Conservation (phyloP, 2,113 vertebrate species). For the Microtus richardsoni region DNA sequence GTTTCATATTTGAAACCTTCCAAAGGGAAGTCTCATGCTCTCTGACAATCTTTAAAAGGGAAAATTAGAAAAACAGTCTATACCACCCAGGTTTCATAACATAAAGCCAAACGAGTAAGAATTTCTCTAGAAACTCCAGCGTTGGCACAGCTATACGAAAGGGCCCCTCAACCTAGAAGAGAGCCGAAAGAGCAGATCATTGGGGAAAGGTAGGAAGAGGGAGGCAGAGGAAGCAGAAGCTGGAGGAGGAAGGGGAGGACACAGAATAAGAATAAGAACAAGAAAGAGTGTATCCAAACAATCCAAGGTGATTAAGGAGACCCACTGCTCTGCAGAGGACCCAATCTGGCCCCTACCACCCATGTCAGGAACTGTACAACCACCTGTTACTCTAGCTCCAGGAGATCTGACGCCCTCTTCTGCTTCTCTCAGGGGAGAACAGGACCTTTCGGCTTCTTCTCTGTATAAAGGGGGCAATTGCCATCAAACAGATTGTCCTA, state of each 20-base stretch:
- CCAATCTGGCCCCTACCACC: neutral
- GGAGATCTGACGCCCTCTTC: neutral
- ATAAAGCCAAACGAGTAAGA: neutral
- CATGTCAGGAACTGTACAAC: neutral
- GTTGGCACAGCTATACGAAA: neutral
- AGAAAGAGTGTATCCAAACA: neutral
- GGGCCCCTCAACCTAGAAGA: neutral
- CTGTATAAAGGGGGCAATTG: neutral
- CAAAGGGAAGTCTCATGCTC: neutral
- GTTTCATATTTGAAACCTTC: neutral
- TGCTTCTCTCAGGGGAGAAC: neutral
- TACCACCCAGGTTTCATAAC: slow-evolving; percentile 20
- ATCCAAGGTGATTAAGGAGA: too few relatives aligned
- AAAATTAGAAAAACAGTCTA: neutral
- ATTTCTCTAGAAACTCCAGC: neutral
- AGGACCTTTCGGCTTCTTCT: neutral
- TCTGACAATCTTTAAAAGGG: neutral
- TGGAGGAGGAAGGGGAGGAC: neutral
- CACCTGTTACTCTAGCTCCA: too few relatives aligned
- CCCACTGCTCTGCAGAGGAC: neutral
- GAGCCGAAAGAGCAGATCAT: neutral
- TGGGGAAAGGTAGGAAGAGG: neutral
- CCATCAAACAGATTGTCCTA: neutral
- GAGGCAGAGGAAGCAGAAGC: neutral
- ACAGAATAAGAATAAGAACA: neutral